Conservation (phyloP, 2,888 invertebrate species). For the Agrilus cyanescens region DNA sequence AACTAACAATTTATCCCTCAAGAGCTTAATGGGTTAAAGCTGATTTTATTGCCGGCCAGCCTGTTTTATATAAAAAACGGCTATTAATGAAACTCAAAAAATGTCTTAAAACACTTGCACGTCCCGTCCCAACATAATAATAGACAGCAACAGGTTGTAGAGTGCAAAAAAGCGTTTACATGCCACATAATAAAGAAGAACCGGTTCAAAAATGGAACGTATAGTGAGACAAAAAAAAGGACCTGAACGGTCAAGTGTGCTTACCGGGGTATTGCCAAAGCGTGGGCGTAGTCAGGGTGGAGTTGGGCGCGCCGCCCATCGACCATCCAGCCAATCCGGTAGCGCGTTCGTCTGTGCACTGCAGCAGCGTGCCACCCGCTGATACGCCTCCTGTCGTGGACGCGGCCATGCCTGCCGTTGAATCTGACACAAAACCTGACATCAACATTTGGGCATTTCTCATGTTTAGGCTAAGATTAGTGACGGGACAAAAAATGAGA, state of each 20-base stretch:
- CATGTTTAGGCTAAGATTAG: no score
- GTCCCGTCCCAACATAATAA: neutral
- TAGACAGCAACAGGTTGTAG: slow-evolving; percentile 2
- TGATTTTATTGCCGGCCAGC: no score
- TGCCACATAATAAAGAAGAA: slow-evolving; percentile 7
- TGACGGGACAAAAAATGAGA: no score
- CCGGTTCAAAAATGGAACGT: slow-evolving; percentile 12
- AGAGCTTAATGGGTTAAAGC: no score
- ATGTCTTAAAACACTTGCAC: no score
- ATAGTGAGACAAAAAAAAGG: slow-evolving; percentile 10
- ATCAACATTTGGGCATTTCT: slow-evolving; percentile 4
- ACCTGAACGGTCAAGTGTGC: slow-evolving; percentile 25
- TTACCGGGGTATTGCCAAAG: slow-evolving; percentile 75
- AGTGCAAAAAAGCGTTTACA: slow-evolving; percentile 4
- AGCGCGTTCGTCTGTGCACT: slow-evolving; percentile 52
- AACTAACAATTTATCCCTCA: no score
- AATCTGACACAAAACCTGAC: slow-evolving; percentile 27
- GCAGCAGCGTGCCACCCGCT: slow-evolving; percentile 44
- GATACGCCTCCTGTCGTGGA: slow-evolving; percentile 53
- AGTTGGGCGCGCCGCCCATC: slow-evolving; percentile 41
- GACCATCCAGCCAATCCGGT: slow-evolving; percentile 40
- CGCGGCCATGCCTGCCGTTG: slow-evolving; percentile 48
- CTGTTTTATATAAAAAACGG: no score
- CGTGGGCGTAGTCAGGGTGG: slow-evolving; percentile 51
- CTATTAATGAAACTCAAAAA: no score